These are phyloP conservation scores for Ondatra zibethicus DNA, from an alignment of 2,113 vertebrate genomes.

Conservation along the genomic window DNA sequence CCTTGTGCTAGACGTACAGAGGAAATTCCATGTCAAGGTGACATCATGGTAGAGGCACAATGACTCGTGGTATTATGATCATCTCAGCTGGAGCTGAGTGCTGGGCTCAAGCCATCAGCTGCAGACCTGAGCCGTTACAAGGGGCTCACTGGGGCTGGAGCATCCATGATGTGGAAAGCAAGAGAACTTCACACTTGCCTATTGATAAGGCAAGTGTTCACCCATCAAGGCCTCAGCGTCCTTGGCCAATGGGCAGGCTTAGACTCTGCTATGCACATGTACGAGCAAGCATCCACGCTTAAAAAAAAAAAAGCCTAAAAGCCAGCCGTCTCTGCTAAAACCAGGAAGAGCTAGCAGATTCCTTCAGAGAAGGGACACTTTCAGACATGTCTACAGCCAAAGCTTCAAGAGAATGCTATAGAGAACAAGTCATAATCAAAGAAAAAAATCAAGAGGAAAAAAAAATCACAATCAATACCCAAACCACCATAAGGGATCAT, in stretches of 20 bases:
- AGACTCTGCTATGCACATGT: not conserved
- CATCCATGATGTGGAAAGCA: not conserved
- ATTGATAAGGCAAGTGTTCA: not conserved
- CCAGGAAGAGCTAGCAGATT: not conserved
- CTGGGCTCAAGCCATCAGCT: not conserved
- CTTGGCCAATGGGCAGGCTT: not conserved
- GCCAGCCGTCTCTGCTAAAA: not conserved
- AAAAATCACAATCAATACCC: not conserved
- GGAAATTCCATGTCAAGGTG: not conserved
- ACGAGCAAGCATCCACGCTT: not conserved
- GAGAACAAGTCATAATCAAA: not conserved
- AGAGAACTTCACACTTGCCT: not conserved
- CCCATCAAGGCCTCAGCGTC: not conserved
- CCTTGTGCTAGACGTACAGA: not conserved
- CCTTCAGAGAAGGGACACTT: not conserved
- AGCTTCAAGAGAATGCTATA: not conserved
- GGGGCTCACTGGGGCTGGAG: not conserved
- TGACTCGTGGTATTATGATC: not conserved
- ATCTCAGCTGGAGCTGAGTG: not conserved
- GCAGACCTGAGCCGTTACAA: not conserved
- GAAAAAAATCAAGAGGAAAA: not conserved
- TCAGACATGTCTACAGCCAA: not conserved
- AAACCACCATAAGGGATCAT: not conserved
- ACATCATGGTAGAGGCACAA: not conserved
- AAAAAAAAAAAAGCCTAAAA: not conserved